Conservation (phyloP, 2,888 invertebrate genomes). For the Andrena marginata region DNA sequence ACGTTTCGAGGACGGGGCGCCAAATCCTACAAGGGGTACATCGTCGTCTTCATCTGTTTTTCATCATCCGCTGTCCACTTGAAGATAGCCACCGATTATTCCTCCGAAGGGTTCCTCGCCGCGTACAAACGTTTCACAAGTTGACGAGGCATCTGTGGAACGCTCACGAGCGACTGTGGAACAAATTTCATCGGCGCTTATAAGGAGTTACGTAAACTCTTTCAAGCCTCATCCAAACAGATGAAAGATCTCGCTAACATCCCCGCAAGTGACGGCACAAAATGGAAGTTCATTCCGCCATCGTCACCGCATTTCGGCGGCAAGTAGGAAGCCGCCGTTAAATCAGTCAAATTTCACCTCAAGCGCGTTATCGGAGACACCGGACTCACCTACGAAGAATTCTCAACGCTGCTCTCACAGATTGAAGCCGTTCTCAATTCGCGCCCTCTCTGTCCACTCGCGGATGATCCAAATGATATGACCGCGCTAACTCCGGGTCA, state of each 20-base stretch:
- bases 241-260: background rate
- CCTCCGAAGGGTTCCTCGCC: constrained; percentile 41
- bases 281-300: no score
- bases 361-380: no score
- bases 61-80: constrained; percentile 12
- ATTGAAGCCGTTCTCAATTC: no score
- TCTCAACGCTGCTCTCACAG: no score
- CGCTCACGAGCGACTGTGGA: constrained; percentile 46
- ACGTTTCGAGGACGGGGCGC: constrained; percentile 5
- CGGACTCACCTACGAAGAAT: no score
- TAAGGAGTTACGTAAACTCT: background rate
- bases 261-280: background rate
- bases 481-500: no score
- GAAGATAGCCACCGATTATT: constrained; percentile 22
- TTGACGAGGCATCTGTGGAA: constrained; percentile 52
- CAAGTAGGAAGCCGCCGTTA: no score
- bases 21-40: constrained; percentile 1
- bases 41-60: background rate
- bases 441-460: no score
- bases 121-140: no score
- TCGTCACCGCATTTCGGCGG: no score
- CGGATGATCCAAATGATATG: no score
- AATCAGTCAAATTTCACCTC: no score
- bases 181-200: constrained; percentile 31
- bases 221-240: background rate